Conservation (phyloP, 2,797 vertebrate genomes). For the Momotus momota region DNA sequence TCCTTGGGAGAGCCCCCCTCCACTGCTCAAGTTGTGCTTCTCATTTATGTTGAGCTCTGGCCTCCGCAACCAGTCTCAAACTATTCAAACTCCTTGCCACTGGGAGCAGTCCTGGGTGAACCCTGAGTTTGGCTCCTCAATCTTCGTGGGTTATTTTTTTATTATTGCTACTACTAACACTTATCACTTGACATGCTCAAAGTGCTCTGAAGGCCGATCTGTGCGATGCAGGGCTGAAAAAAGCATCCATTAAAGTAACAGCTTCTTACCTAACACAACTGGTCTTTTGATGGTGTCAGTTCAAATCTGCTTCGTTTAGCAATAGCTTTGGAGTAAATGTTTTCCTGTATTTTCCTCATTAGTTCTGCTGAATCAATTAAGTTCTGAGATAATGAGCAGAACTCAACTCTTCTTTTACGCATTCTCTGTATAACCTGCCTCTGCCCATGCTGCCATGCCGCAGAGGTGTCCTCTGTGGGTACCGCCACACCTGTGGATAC, state of each 20-base stretch:
- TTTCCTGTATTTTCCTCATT: conserved; percentile 48
- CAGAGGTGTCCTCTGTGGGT: not conserved
- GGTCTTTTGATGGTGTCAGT: conserved; percentile 39
- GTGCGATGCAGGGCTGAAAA: not conserved
- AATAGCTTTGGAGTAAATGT: conserved; percentile 9
- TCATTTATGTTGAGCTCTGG: conserved; percentile 59
- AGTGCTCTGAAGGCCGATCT: not conserved
- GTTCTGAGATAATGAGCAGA: not conserved
- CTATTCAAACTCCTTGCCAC: conserved; percentile 38
- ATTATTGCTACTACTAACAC: conserved; percentile 33
- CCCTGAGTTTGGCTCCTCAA: not conserved
- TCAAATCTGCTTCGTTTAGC: conserved; percentile 57
- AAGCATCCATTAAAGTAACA: conserved; percentile 60
- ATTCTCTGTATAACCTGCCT: not conserved
- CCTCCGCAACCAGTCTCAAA: conserved; percentile 47
- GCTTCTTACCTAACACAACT: conserved; percentile 29
- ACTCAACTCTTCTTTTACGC: not conserved
- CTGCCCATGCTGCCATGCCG: accelerated
- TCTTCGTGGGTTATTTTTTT: conserved; percentile 23
- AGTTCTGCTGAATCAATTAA: conserved; percentile 46
- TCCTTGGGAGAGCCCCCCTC: conserved; percentile 11
- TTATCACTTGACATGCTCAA: conserved; percentile 25
- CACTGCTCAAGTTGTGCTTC: conserved; percentile 62
- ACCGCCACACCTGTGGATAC: not conserved
- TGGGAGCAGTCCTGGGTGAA: conserved; percentile 36